phyloP scores from a whole-genome alignment of 2,888 invertebrate genomes.

The Trimorus sp. region DNA sequence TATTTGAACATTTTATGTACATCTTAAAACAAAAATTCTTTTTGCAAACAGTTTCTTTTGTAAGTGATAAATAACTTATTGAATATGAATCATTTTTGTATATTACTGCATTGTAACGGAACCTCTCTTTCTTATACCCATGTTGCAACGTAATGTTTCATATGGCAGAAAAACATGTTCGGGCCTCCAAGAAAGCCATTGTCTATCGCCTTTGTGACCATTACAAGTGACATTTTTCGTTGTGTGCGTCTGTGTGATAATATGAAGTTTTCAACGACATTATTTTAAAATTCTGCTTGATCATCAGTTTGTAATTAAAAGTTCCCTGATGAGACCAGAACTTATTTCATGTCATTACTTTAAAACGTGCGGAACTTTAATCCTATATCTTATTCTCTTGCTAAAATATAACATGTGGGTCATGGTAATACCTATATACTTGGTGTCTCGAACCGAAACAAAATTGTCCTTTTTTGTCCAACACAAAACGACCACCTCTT shows the following conservation, averaged over 20 bases:
- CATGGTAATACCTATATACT: slow-evolving; percentile 70
- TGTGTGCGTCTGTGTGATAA: slow-evolving; percentile 17
- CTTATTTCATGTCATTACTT: slow-evolving; percentile 80
- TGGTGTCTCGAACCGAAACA: slow-evolving; percentile 70
- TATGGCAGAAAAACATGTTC: too few species aligned
- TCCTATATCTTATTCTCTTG: slow-evolving; percentile 78
- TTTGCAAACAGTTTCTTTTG: too few species aligned
- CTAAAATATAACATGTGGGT: slow-evolving; percentile 74
- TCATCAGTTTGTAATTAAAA: slow-evolving; percentile 81
- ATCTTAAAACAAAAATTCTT: too few species aligned
- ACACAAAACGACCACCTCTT: slow-evolving; percentile 13
- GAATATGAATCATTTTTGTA: too few species aligned
- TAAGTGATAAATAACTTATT: too few species aligned
- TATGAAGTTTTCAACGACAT: slow-evolving; percentile 74
- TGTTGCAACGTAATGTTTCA: too few species aligned
- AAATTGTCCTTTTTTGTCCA: slow-evolving; percentile 12
- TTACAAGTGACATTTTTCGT: too few species aligned
- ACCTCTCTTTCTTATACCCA: too few species aligned
- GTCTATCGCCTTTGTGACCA: too few species aligned
- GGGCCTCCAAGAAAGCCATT: too few species aligned
- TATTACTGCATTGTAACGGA: too few species aligned
- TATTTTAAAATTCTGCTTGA: slow-evolving; percentile 80
- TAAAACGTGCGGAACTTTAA: slow-evolving; percentile 80
- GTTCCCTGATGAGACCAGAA: slow-evolving; percentile 76
- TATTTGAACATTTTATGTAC: too few species aligned